Conservation (phyloP, 2,888 invertebrate species). For the Pardosa pseudoannulata region DNA sequence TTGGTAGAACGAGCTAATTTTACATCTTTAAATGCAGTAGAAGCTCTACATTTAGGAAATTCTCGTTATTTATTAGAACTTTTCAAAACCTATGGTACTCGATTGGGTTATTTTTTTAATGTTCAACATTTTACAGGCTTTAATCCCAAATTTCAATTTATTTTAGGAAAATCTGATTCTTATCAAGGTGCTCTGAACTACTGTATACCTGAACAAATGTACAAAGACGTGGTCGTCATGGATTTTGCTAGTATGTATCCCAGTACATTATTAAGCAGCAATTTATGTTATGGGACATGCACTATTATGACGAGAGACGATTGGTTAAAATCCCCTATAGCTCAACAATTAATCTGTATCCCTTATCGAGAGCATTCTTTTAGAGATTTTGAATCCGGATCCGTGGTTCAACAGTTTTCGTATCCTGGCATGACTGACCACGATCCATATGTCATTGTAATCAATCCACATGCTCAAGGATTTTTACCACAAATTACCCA, state of each 20-base stretch:
- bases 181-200: constrained; percentile 46
- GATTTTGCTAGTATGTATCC: constrained; percentile 55
- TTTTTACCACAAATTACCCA: constrained; percentile 16
- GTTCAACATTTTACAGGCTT: neutral
- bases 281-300: constrained; percentile 36
- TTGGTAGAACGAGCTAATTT: constrained; percentile 34
- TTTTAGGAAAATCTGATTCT: neutral
- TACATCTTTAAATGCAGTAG: too few species aligned
- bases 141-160: neutral
- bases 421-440: neutral
- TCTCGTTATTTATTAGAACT: constrained; percentile 23
- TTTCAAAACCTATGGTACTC: constrained; percentile 27
- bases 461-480: neutral
- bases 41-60: constrained; percentile 19
- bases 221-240: constrained; percentile 10
- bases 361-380: constrained; percentile 20
- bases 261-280: neutral
- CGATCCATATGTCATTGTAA: constrained; percentile 20
- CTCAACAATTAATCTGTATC: neutral
- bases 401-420: neutral
- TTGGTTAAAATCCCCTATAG: neutral
- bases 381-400: neutral
- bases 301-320: constrained; percentile 6
- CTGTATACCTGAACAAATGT: neutral
- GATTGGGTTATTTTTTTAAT: constrained; percentile 29